These are phyloP conservation scores for Bergia sp. DNA, from an alignment of 92 coral and sea anemone genomes.

Conservation along the genomic window DNA sequence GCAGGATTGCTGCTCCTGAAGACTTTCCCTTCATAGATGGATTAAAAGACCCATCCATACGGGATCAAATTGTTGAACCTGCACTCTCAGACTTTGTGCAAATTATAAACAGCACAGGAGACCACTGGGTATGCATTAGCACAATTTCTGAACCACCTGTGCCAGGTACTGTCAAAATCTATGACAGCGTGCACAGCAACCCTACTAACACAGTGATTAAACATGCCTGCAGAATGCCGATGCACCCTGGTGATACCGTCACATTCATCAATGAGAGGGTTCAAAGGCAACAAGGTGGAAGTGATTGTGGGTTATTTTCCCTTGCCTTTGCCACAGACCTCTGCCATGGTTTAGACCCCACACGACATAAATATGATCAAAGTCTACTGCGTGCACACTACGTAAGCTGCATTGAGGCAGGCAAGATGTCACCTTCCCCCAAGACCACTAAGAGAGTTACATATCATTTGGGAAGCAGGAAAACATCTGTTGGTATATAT, in stretches of 20 bases:
- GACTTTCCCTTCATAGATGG: no score
- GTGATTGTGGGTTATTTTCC: conserved; percentile 56
- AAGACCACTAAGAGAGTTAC: conserved; percentile 53
- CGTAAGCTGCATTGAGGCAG: conserved; percentile 48
- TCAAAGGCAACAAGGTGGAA: conserved; percentile 51
- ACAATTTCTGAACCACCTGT: no score
- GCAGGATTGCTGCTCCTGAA: no score
- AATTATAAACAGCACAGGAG: no score
- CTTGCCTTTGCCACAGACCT: conserved; percentile 58
- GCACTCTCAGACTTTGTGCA: no score
- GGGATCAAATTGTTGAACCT: no score
- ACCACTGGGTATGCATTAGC: no score
- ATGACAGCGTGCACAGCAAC: conserved; percentile 35
- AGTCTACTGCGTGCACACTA: conserved; percentile 45
- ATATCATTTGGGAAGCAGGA: conserved; percentile 13
- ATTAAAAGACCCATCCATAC: no score
- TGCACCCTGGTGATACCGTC: conserved; percentile 31
- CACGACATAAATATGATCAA: conserved; percentile 47
- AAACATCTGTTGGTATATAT: no score
- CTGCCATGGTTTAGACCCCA: conserved; percentile 55
- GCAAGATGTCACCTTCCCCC: conserved; percentile 46
- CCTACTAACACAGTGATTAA: conserved; percentile 33
- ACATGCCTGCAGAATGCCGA: conserved; percentile 57
- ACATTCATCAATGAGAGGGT: conserved; percentile 54
- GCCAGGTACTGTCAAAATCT: no score